phyloP scores from a whole-genome alignment of 2,797 vertebrate genomes.

The Leucoraja ocellata region DNA sequence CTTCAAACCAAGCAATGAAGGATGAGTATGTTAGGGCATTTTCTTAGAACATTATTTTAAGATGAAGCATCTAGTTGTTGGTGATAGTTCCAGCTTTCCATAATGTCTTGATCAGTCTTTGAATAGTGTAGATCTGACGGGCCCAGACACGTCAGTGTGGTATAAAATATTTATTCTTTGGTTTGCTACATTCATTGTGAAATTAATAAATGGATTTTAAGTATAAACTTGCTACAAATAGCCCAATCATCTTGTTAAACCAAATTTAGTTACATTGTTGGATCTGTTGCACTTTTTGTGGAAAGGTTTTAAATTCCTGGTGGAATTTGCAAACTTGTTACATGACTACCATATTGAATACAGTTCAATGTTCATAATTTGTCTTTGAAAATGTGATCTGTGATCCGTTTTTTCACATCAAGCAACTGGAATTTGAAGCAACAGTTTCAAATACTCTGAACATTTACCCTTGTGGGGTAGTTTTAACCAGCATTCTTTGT shows the following conservation, averaged over 20 bases:
- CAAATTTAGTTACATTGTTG: neutral
- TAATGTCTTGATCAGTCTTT: neutral
- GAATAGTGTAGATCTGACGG: neutral
- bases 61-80: neutral
- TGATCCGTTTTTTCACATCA: neutral
- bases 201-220: neutral
- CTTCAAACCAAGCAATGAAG: neutral
- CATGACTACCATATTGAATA: neutral
- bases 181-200: neutral
- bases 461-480: no score
- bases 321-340: neutral
- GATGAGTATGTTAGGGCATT: neutral
- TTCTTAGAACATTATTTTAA: neutral
- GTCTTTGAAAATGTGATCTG: neutral
- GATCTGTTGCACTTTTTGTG: neutral
- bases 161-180: neutral
- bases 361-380: neutral
- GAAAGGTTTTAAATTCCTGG: neutral
- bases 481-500: neutral
- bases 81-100: neutral
- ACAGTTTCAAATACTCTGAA: no score
- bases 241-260: neutral
- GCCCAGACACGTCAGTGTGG: neutral
- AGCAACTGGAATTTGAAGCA: neutral
- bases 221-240: neutral